Base-by-base conservation (phyloP, 2,888 invertebrate species). In the Elgonia sp. region DNA sequence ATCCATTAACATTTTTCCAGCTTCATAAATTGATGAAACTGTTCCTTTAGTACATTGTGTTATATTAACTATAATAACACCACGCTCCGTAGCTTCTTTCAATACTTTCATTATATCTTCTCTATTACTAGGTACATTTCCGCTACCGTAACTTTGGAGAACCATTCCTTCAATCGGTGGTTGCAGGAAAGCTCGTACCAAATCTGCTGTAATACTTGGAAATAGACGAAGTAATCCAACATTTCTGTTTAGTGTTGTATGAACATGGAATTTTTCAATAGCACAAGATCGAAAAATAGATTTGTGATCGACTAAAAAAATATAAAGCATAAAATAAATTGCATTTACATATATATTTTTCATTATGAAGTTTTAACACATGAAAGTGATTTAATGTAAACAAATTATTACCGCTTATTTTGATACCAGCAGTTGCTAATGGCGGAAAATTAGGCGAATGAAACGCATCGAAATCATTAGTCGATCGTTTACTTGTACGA, bases 141-240 rank as follows among this genome's bases (percentile, higher is more conserved):
- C 99, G 0, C 98, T 96, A 0, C 99, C 99, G 92, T 98, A 99
- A 0, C 98, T 97, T 94, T 99, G 98, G 57, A 99, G 94, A 0
- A 99, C 97, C 0, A 99, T 97, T 16, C 99, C 97, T 91, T 96
- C 95, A 86, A 97, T 97, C 16, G 98, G 97, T 1, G 98, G 96
- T 89, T 97, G 96, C 53, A 97, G 95, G 92, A 97, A 97, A 0
- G 97, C 96, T 89, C 95, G 95, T 1, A 98, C 96, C 29, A 98
- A 97, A 57, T 97, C 96, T 0, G 96, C 95, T 12, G 98, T 97
- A 92, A 99, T 98, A 89, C 98, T 98, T 0, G 99, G 99, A 93
- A 99, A 99, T 91, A 99, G 96, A 16, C 98, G 96, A 62, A 99
- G 94, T 29, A 99, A 94, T 0, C 98, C 98, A 2, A 99, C 99